A percentile compares a stretch with the other conserved stretches of the same genome.
These are phyloP conservation scores for Luscinia megarhynchos DNA, from an alignment of 2,797 vertebrate species.

Conservation along the genomic window DNA sequence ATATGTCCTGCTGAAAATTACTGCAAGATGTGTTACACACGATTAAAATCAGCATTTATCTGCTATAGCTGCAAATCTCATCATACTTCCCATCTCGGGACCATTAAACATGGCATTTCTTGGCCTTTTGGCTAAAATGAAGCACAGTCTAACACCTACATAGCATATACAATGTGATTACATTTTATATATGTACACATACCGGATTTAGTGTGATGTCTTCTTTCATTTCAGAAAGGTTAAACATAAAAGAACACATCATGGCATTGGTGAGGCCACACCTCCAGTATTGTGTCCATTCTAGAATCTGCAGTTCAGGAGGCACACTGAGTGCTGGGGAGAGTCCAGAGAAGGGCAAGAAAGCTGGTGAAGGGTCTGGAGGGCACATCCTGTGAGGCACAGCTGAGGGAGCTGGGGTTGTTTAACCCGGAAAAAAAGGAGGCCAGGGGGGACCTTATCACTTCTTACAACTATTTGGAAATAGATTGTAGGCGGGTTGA, in stretches of 20 bases:
- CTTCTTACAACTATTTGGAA: neutral
- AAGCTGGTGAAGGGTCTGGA: neutral
- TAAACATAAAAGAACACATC: neutral
- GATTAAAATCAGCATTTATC: neutral
- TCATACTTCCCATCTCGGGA: neutral
- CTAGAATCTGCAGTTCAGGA: neutral
- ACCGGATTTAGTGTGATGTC: neutral
- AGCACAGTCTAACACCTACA: rapidly evolving
- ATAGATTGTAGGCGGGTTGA: neutral
- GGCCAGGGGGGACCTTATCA: neutral
- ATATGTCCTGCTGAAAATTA: rapidly evolving
- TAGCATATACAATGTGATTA: neutral
- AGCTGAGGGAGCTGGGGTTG: neutral
- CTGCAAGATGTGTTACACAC: neutral
- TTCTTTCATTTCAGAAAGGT: neutral
- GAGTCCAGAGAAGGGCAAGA: neutral
- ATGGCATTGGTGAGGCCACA: neutral
- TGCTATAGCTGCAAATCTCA: too few species aligned
- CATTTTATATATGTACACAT: rapidly evolving
- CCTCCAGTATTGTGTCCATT: neutral
- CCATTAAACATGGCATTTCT: neutral
- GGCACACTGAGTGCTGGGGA: neutral
- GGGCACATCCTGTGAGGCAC: neutral
- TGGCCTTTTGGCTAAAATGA: neutral
- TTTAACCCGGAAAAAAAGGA: neutral